Evolutionary conservation across 1,140 invertebrate genomes (phyloP).

Genomic region (Goniozus legneri): DNA sequence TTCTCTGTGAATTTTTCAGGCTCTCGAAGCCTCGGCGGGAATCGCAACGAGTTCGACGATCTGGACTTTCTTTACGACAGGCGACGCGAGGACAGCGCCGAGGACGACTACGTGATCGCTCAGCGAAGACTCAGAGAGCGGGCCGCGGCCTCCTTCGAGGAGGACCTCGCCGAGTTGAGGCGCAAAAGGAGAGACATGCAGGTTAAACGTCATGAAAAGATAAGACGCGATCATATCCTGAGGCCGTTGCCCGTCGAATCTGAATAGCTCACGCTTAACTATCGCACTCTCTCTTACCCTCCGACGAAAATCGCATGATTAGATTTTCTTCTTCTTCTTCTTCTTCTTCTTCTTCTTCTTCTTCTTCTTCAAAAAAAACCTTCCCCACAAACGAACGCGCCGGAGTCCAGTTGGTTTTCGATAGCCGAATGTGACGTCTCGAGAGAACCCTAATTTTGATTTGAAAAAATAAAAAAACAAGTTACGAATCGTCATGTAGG

Average conservation of each 20-base stretch:
- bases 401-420: no score
- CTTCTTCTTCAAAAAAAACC: no score
- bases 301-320: no score
- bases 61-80: conserved; percentile 34
- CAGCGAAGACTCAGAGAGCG: conserved; percentile 45
- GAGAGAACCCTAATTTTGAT: no score
- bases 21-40: conserved; percentile 37
- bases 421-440: no score
- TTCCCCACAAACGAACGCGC: no score
- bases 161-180: conserved; percentile 47
- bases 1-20: no score
- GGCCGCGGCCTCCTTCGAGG: conserved; percentile 45
- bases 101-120: conserved; percentile 38
- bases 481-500: not conserved
- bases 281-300: no score
- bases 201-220: conserved; percentile 22
- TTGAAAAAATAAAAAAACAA: conserved; percentile 2
- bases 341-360: no score
- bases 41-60: conserved; percentile 37
- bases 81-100: conserved; percentile 31
- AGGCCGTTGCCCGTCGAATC: no score
- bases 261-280: no score
- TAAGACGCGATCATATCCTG: no score
- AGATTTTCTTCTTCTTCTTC: not conserved
- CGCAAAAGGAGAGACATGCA: conserved; percentile 45